phyloP scores from a whole-genome alignment of 2,888 invertebrate species.

The Cacoxenus indagator region DNA sequence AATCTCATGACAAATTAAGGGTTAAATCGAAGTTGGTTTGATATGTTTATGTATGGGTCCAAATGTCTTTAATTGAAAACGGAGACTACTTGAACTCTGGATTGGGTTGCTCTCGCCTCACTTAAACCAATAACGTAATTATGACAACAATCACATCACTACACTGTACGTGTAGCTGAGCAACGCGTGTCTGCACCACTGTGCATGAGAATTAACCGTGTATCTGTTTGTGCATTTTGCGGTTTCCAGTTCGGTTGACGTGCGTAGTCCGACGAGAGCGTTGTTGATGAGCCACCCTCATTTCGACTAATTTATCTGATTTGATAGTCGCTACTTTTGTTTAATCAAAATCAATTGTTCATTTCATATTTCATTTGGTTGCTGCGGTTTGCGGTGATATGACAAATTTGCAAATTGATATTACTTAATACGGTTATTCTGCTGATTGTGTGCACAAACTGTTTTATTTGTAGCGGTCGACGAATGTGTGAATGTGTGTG shows the following conservation, averaged over 20 bases:
- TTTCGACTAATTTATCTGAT: slow-evolving; percentile 59
- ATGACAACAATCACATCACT: neutral
- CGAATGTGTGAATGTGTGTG: too few species aligned
- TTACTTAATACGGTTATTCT: neutral
- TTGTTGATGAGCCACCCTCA: slow-evolving; percentile 54
- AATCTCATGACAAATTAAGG: slow-evolving; percentile 55
- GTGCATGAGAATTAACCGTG: slow-evolving; percentile 27
- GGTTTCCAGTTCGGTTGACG: slow-evolving; percentile 7
- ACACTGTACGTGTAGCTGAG: slow-evolving; percentile 30
- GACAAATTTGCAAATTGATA: slow-evolving; percentile 18
- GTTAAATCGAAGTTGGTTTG: slow-evolving; percentile 20
- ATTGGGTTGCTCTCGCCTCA: slow-evolving; percentile 31
- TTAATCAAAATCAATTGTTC: slow-evolving; percentile 66
- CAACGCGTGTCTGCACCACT: slow-evolving; percentile 28
- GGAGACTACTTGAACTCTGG: slow-evolving; percentile 55
- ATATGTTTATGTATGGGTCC: neutral
- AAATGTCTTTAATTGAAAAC: slow-evolving; percentile 25
- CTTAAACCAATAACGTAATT: slow-evolving; percentile 41
- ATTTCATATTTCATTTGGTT: slow-evolving; percentile 47
- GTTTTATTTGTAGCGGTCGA: too few species aligned
- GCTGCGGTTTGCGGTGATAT: slow-evolving; percentile 24
- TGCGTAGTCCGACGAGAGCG: neutral
- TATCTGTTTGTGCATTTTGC: slow-evolving; percentile 36
- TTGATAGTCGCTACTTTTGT: slow-evolving; percentile 57
- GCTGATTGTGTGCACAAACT: too few species aligned